Conservation (phyloP, 2,113 vertebrate genomes). For the Nymphicus hollandicus region DNA sequence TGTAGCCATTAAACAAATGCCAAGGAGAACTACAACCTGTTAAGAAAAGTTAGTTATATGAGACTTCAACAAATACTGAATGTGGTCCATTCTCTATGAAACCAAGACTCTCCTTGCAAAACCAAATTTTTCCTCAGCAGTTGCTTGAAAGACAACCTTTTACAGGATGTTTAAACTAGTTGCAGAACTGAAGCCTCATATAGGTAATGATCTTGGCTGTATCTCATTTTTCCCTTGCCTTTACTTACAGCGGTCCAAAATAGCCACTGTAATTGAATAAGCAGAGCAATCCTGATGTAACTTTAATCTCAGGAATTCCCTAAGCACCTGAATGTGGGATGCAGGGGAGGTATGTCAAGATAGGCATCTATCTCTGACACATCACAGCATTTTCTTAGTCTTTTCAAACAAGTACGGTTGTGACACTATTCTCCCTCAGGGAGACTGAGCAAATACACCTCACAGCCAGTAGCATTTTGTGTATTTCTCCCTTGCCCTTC, state of each 20-base stretch:
- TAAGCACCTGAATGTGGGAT: not conserved
- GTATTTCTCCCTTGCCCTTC: not conserved
- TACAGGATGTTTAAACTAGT: not conserved
- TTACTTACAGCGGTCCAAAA: not conserved
- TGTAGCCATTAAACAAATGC: not conserved
- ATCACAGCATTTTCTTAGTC: not conserved
- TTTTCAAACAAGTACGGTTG: not conserved
- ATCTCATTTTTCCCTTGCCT: not conserved
- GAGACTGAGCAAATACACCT: not conserved
- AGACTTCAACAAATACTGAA: not conserved
- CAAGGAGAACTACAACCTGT: not conserved
- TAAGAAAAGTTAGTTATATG: not conserved
- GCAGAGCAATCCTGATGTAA: not conserved
- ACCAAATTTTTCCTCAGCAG: not conserved
- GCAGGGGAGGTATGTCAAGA: not conserved
- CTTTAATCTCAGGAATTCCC: not conserved
- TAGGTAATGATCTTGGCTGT: not conserved
- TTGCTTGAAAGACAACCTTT: not conserved
- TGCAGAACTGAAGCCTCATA: not conserved
- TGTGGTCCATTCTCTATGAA: not conserved
- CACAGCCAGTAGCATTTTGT: not conserved
- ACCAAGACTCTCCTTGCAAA: not conserved
- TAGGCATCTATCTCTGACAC: not conserved
- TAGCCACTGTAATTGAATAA: not conserved
- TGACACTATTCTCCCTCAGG: not conserved